These are phyloP conservation scores for Pogonocichla stellata DNA, from an alignment of 2,113 vertebrate genomes.

Conservation along the genomic window DNA sequence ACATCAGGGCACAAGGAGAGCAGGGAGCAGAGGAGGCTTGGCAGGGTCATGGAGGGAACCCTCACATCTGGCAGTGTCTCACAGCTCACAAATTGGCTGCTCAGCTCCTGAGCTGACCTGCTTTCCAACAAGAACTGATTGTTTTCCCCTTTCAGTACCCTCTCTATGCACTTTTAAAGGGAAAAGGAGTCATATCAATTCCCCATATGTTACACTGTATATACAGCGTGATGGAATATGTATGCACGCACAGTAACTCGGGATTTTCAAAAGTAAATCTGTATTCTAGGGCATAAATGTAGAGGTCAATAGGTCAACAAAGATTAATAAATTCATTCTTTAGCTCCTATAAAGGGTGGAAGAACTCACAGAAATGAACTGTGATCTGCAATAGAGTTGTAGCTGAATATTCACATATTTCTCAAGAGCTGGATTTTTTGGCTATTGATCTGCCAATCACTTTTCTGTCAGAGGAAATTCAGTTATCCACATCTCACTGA, in stretches of 20 bases:
- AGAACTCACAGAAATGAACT: not conserved
- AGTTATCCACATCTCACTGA: not conserved
- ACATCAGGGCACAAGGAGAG: not conserved
- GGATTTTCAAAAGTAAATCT: not conserved
- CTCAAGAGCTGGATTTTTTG: slow-evolving; percentile 4
- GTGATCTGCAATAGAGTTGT: not conserved
- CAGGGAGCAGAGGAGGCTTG: not conserved
- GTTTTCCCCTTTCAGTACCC: not conserved
- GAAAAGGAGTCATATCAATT: not conserved
- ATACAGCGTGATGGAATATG: not conserved
- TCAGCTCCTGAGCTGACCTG: not conserved
- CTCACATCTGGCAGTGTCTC: not conserved
- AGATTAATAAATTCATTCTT: not conserved
- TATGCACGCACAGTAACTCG: not conserved
- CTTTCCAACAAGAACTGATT: not conserved
- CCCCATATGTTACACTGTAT: not conserved
- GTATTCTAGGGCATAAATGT: not conserved
- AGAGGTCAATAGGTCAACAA: not conserved
- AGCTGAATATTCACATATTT: not conserved
- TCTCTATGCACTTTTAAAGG: not conserved
- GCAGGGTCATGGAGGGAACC: not conserved
- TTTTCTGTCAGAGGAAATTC: not conserved
- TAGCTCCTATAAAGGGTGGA: not conserved
- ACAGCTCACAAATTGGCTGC: not conserved
- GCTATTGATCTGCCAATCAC: slow-evolving; percentile 21